Evolutionary conservation across 2,888 invertebrate species (phyloP).

Genomic region (Xylota segnis): DNA sequence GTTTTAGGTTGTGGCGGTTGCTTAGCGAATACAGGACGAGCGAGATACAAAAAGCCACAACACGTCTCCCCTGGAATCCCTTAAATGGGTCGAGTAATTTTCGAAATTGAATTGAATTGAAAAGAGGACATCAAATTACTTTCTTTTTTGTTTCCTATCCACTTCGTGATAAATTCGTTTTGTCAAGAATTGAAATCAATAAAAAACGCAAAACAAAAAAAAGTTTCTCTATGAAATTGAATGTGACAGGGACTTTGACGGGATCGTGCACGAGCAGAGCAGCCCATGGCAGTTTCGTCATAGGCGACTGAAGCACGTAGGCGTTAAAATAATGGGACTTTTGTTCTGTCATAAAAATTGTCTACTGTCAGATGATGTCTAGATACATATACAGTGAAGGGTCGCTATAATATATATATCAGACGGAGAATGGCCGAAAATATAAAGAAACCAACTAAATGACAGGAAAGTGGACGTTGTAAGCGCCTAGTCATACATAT

Average conservation of each 20-base stretch:
- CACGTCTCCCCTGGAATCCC: neutral
- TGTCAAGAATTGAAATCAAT: neutral
- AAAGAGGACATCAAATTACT: constrained; percentile 5
- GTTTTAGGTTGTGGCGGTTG: constrained; percentile 1
- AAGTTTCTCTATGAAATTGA: neutral
- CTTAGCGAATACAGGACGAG: neutral
- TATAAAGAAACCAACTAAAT: too few species aligned
- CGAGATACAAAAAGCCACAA: constrained; percentile 17
- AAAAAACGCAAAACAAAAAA: too few species aligned
- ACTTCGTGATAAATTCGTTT: constrained; percentile 1
- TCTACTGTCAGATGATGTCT: too few species aligned
- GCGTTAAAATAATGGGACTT: too few species aligned
- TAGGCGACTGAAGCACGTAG: too few species aligned
- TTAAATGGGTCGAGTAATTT: constrained; percentile 26
- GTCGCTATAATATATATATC: too few species aligned
- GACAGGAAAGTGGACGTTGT: too few species aligned
- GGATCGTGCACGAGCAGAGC: neutral
- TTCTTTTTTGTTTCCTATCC: neutral
- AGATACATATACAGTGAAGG: too few species aligned
- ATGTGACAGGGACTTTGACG: neutral
- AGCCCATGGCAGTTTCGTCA: too few species aligned
- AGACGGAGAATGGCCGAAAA: too few species aligned
- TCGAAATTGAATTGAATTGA: constrained; percentile 53
- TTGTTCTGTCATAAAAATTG: too few species aligned
- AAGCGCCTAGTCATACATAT: too few species aligned